A percentile compares a stretch with the other conserved stretches of the same genome.
Evolutionary conservation across 1,140 invertebrate species (phyloP).

Genomic region (Venustaconcha ellipsiformis): DNA sequence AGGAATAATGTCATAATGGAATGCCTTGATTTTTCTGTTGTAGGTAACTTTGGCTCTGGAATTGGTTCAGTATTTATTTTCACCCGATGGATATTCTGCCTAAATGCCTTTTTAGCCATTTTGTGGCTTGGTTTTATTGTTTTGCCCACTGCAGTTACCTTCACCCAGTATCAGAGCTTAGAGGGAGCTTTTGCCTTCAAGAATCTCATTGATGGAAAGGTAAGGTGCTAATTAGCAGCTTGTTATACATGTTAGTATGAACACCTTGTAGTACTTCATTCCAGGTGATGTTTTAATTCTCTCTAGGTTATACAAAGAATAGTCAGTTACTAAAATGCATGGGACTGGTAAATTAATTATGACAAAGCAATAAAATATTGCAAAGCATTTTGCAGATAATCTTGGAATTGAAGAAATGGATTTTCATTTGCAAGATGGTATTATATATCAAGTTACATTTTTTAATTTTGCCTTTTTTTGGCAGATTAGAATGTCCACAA

Average conservation of each 20-base stretch:
- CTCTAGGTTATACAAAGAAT: neutral
- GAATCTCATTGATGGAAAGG: slow-evolving; percentile 49
- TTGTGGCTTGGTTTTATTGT: slow-evolving; percentile 43
- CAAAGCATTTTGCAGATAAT: no score
- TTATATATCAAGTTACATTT: no score
- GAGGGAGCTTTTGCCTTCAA: slow-evolving; percentile 30
- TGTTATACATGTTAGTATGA: neutral
- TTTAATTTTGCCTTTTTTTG: no score
- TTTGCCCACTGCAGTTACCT: slow-evolving; percentile 42
- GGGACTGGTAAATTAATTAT: no score
- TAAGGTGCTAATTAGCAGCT: slow-evolving; percentile 10
- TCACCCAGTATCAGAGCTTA: slow-evolving; percentile 29
- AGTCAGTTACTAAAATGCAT: no score
- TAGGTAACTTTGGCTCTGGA: slow-evolving; percentile 54
- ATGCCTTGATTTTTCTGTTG: slow-evolving; percentile 3
- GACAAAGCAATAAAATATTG: no score
- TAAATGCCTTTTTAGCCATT: slow-evolving; percentile 38
- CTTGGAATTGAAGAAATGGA: no score
- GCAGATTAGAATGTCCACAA: no score
- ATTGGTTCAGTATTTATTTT: slow-evolving; percentile 51
- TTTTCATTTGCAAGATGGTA: no score
- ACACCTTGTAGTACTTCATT: neutral
- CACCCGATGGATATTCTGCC: slow-evolving; percentile 40
- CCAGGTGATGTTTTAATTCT: neutral
- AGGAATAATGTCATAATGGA: neutral